Conservation (phyloP, 2,113 vertebrate species). For the Cynoglossus semilaevis region DNA sequence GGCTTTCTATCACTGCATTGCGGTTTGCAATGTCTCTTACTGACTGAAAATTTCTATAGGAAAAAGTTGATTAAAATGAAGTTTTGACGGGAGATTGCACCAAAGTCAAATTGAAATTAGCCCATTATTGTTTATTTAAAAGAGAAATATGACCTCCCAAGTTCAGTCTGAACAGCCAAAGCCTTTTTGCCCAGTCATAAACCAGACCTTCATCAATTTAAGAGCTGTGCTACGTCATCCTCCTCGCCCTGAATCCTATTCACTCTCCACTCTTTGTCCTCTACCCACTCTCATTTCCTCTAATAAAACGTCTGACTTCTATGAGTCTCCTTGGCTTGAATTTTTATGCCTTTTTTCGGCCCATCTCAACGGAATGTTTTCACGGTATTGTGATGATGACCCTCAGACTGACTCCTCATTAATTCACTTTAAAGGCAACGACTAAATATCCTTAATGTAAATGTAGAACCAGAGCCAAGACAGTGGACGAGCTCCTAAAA, state of each 20-base stretch:
- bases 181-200: conserved; percentile 34
- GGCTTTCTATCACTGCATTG: too few species aligned
- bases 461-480: conserved; percentile 29
- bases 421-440: conserved; percentile 45
- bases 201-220: conserved; percentile 38
- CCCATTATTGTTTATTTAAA: conserved; percentile 13
- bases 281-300: conserved; percentile 38
- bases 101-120: background rate
- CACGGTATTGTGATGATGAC: conserved; percentile 58
- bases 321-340: conserved; percentile 42
- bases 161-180: conserved; percentile 19
- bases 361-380: conserved; percentile 50
- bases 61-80: background rate
- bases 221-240: conserved; percentile 30
- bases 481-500: conserved; percentile 19
- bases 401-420: conserved; percentile 46
- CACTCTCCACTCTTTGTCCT: conserved; percentile 23
- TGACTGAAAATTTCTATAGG: too few species aligned
- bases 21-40: too few species aligned
- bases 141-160: conserved; percentile 29
- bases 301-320: conserved; percentile 45
- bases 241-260: conserved; percentile 43
- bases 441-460: conserved; percentile 38
- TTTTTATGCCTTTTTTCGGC: conserved; percentile 47
- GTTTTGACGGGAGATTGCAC: conserved; percentile 1